Conservation (phyloP, 35 echinoderm and acorn worm species). For the Apostichopus parvimensis region DNA sequence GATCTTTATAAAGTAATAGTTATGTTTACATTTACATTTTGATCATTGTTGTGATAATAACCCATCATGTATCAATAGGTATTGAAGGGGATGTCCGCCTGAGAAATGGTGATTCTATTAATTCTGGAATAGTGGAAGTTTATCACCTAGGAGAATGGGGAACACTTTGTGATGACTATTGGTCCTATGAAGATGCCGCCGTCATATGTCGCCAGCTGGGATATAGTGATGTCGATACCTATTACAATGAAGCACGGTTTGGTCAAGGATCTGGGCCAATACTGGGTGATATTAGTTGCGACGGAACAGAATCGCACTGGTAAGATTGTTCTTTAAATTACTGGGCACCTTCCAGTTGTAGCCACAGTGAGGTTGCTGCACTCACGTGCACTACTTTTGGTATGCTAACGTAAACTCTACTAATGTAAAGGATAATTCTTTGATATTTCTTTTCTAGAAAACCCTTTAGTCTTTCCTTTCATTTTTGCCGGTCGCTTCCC, state of each 20-base stretch:
- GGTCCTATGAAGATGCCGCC: constrained; percentile 41
- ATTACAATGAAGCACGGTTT: not conserved
- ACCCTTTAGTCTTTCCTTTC: too few species aligned
- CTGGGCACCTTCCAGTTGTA: not conserved
- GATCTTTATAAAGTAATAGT: too few species aligned
- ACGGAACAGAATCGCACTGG: not conserved
- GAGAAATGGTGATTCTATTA: not conserved
- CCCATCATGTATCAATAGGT: too few species aligned
- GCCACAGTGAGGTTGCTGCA: not conserved
- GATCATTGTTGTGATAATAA: too few species aligned
- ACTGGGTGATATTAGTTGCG: not conserved
- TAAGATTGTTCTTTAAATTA: not conserved
- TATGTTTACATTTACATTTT: too few species aligned
- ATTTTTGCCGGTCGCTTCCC: too few species aligned
- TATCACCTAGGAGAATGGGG: constrained; percentile 53
- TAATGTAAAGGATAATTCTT: too few species aligned
- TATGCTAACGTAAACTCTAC: too few species aligned
- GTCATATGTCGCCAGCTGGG: constrained; percentile 31
- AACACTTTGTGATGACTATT: constrained; percentile 54
- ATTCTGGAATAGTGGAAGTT: constrained; percentile 51
- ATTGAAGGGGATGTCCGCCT: not conserved
- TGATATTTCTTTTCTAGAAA: too few species aligned
- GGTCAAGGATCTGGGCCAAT: too few species aligned
- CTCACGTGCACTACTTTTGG: too few species aligned
- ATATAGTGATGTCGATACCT: not conserved